Base-by-base conservation (phyloP, 2,797 vertebrate species). In the Nannoperca obscura region DNA sequence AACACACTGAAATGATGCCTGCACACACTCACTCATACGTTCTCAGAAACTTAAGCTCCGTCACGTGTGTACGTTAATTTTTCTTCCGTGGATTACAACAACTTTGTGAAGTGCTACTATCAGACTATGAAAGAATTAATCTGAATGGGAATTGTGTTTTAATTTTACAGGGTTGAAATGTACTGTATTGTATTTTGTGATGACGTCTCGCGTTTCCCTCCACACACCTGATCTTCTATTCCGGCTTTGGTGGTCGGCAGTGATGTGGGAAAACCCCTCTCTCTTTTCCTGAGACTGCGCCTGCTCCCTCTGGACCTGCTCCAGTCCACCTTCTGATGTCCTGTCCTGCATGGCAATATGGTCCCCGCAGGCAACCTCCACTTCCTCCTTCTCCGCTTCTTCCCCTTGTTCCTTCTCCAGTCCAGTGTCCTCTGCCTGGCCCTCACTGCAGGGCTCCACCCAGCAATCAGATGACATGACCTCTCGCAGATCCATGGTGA, bases 171-270 rank as follows among this genome's bases (percentile, higher is more conserved):
- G 0, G 15, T 22, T 22, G 19, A 54, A 49, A 67, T 73, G 7
- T 40, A 10, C 5, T 40, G 22, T 14, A 15, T 55, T 55, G 9
- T 55, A 22, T 62, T 69, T 44, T 55, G 12, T 24, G 17, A 8
- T 40, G 3, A 42, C 1, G 1, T 1, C 7, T 3, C 60, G 34
- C 63, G 55, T 24, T 52, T 61, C 52, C 46, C 54, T 50, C 71
- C 60, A 92, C 94, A 89, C 88, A 95, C 95, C 94, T 93, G 85
- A 57, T 22, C 53, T 70, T 87, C 57, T 62, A 64, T 59, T 53
- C 47, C 15, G 83, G 47, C 66, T 67, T 22, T 73, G 67, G 36
- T 83, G 72, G 49, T 66, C 78, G 22, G 63, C 49, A 34, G 71
- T 77, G 19, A 50, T 71, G 57, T 53, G 46, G 40, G 74, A 42